phyloP scores from a whole-genome alignment of 2,113 vertebrate species.

The Orcinus orca region DNA sequence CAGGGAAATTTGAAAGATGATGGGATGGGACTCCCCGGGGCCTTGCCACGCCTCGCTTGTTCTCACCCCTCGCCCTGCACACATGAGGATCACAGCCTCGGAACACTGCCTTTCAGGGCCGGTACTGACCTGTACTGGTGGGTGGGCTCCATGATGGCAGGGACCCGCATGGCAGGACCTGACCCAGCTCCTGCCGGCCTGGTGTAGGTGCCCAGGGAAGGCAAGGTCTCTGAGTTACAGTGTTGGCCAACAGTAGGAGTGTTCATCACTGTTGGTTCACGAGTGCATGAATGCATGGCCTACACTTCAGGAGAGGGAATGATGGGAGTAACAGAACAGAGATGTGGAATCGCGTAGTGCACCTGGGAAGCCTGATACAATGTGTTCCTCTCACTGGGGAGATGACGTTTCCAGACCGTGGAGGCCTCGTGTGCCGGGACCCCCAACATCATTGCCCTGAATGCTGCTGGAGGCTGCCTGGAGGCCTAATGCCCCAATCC shows the following conservation, averaged over 20 bases:
- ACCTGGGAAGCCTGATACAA: neutral
- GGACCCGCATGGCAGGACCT: neutral
- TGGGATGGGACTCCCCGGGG: neutral
- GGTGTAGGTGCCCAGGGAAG: neutral
- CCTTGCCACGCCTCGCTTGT: accelerated
- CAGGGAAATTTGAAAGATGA: neutral
- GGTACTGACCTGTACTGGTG: neutral
- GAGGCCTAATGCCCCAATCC: neutral
- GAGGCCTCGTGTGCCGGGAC: neutral
- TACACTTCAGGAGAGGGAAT: neutral
- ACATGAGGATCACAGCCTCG: accelerated
- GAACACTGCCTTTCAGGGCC: neutral
- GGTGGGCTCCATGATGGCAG: neutral
- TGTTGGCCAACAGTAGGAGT: accelerated
- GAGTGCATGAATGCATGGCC: accelerated
- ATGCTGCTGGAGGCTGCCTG: neutral
- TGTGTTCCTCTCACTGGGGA: neutral
- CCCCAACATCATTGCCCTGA: neutral
- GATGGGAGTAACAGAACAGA: accelerated
- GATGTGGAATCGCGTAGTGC: accelerated
- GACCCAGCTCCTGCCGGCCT: neutral
- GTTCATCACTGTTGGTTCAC: accelerated
- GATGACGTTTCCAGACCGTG: neutral
- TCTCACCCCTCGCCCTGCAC: neutral
- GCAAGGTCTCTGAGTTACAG: neutral